Percentiles rank a stretch among this genome's conserved stretches.
phyloP scores from a whole-genome alignment of 2,888 invertebrate species.

The Xanthorhoe designata region DNA sequence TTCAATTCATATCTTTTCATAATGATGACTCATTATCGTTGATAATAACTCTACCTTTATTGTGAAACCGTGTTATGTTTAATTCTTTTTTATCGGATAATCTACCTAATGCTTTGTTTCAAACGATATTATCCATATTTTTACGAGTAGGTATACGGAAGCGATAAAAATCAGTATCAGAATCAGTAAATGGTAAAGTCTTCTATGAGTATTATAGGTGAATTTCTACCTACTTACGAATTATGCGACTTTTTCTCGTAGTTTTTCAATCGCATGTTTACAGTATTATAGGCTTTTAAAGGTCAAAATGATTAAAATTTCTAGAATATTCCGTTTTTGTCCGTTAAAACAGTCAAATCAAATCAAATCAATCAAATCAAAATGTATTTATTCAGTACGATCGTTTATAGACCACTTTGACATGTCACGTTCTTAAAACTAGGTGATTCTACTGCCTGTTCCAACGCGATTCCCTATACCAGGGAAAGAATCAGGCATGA shows the following conservation, averaged over 20 bases:
- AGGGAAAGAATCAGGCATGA: no score
- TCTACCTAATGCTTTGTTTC: slow-evolving; percentile 18
- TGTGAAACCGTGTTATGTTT: slow-evolving; percentile 22
- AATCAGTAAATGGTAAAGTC: no score
- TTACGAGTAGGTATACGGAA: neutral
- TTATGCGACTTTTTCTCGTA: no score
- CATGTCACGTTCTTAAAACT: no score
- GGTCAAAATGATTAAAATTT: neutral
- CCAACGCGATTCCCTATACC: no score
- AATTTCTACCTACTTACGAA: no score
- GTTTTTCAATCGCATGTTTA: neutral
- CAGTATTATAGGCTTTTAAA: neutral
- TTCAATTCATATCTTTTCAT: slow-evolving; percentile 16
- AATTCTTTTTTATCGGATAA: slow-evolving; percentile 28
- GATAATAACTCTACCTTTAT: slow-evolving; percentile 6
- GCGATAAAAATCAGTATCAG: no score
- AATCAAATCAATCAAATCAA: no score
- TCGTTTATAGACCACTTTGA: no score
- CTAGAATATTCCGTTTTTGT: neutral
- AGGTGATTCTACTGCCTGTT: no score
- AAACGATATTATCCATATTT: neutral
- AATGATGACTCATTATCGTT: slow-evolving; percentile 18
- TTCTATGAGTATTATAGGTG: no score
- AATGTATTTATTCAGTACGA: no score
- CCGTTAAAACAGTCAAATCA: slow-evolving; percentile 5